Evolutionary conservation across 2,888 invertebrate genomes (phyloP).

Genomic region (Hanleya hanleyi): DNA sequence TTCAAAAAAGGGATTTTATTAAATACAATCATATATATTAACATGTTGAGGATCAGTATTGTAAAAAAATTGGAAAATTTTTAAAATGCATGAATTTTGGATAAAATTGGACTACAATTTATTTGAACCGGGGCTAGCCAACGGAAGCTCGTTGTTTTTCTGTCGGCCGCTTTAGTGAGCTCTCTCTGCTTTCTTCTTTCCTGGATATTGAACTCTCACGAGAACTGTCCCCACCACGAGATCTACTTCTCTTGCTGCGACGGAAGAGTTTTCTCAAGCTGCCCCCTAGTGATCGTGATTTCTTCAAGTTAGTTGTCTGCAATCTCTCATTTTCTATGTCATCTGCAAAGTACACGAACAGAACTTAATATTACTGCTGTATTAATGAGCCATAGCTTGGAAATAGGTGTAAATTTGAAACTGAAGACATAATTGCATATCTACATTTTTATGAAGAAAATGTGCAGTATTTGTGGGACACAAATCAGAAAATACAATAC

Average conservation of each 20-base stretch:
- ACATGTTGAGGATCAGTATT: no score
- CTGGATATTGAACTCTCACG: conserved; percentile 64
- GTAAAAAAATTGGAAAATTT: no score
- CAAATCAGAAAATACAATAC: no score
- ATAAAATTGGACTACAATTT: no score
- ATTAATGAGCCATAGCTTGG: background rate
- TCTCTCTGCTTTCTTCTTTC: conserved; percentile 57
- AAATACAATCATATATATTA: no score
- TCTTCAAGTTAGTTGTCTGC: conserved; percentile 59
- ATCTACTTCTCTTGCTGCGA: conserved; percentile 54
- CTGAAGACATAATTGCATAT: background rate
- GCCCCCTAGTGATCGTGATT: conserved; percentile 65
- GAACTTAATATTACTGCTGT: no score
- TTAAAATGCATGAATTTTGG: no score
- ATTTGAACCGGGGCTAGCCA: background rate
- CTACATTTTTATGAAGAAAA: no score
- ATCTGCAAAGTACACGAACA: conserved; percentile 44
- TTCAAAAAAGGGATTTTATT: no score
- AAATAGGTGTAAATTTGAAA: no score
- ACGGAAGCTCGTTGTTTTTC: conserved; percentile 3
- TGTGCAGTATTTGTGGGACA: no score
- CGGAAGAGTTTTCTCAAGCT: conserved; percentile 65
- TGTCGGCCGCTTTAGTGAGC: conserved; percentile 43
- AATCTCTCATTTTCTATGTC: conserved; percentile 58
- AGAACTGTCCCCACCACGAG: conserved; percentile 50